These are phyloP conservation scores for Steinernema scapterisci DNA, from an alignment of 2,888 invertebrate species.

Conservation along the genomic window DNA sequence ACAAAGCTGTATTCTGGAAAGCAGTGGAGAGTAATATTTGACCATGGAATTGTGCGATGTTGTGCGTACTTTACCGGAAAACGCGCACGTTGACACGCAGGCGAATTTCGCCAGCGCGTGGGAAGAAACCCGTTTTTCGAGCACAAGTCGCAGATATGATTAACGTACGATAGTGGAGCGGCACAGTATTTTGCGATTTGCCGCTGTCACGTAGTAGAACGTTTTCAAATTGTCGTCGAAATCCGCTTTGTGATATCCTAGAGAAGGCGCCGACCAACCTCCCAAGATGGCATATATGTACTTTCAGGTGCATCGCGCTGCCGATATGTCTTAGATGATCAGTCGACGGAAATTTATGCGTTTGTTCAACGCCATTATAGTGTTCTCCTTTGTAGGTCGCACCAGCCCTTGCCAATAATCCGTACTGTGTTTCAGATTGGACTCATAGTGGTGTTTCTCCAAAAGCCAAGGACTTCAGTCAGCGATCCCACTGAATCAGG, in stretches of 20 bases:
- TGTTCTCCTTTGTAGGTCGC: slow-evolving; percentile 8
- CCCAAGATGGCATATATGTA: too few species aligned
- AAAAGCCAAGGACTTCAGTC: neutral
- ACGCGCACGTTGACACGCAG: neutral
- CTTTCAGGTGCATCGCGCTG: too few species aligned
- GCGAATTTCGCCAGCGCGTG: neutral
- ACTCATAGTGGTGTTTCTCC: slow-evolving; percentile 21
- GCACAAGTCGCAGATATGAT: slow-evolving; percentile 15
- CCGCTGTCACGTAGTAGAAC: too few species aligned
- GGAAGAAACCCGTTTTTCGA: slow-evolving; percentile 10
- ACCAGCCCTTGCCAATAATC: neutral
- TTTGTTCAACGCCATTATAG: slow-evolving; percentile 26
- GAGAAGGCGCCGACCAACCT: too few species aligned
- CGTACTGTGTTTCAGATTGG: neutral
- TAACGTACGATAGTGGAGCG: neutral
- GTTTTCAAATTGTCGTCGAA: too few species aligned
- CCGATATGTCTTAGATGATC: slow-evolving; percentile 9
- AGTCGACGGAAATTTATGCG: slow-evolving; percentile 29
- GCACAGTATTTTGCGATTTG: neutral
- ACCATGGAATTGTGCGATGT: too few species aligned
- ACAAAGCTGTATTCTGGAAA: too few species aligned
- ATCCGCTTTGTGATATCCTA: too few species aligned
- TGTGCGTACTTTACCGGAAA: too few species aligned
- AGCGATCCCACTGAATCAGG: neutral
- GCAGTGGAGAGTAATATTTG: too few species aligned